A percentile compares a stretch with the other conserved stretches of the same genome.
Conservation (phyloP, 2,797 vertebrate genomes). For the Octomys mimax region DNA sequence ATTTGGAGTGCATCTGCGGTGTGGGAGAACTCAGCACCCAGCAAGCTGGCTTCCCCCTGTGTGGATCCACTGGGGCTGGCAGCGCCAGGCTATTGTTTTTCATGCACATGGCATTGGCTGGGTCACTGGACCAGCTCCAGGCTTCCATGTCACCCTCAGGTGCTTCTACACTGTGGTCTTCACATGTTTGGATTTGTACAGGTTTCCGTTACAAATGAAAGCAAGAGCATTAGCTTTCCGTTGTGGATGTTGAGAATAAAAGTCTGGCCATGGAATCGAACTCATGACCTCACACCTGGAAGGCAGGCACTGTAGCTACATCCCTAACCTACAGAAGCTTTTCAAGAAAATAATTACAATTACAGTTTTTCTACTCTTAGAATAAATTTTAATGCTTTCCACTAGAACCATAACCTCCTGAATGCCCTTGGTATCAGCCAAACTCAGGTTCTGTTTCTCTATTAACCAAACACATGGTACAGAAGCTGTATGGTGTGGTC, state of each 20-base stretch:
- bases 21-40: neutral
- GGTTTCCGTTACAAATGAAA: neutral
- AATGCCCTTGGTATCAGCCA: neutral
- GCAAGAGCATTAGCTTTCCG: neutral
- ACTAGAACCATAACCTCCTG: neutral
- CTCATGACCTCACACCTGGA: no score
- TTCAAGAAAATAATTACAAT: neutral
- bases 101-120: neutral
- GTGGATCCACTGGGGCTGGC: neutral
- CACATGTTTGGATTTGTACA: neutral
- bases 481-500: neutral
- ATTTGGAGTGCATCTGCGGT: neutral
- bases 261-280: neutral
- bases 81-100: neutral
- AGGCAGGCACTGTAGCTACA: no score
- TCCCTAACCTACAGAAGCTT: no score
- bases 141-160: neutral
- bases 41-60: neutral
- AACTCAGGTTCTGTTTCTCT: neutral
- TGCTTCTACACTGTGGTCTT: neutral
- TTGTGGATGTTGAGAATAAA: neutral
- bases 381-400: neutral
- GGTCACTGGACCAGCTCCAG: neutral
- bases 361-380: neutral
- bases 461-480: neutral